A percentile compares a stretch with the other conserved stretches of the same genome.
These are phyloP conservation scores for Mizuhopecten yessoensis DNA, from an alignment of 1,140 invertebrate genomes.

Conservation along the genomic window DNA sequence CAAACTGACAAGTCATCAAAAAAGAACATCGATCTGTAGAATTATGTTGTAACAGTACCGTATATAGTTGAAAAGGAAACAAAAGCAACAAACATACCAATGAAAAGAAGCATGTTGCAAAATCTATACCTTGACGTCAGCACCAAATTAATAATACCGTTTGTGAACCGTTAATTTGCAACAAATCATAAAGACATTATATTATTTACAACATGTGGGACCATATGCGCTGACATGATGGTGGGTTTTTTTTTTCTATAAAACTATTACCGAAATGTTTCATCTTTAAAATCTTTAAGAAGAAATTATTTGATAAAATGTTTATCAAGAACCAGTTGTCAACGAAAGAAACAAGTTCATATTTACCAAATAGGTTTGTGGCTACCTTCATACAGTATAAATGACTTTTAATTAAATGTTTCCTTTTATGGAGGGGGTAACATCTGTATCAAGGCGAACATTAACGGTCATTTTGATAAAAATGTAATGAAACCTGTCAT, in stretches of 20 bases:
- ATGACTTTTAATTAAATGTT: constrained; percentile 28
- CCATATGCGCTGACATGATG: background rate
- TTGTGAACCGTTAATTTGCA: background rate
- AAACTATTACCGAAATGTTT: background rate
- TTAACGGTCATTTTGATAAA: background rate
- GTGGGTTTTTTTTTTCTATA: background rate
- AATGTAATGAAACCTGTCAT: constrained; percentile 26
- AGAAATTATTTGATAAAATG: background rate
- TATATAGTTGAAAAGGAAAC: too few relatives aligned
- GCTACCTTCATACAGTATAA: background rate
- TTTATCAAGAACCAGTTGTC: background rate
- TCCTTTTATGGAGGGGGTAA: background rate
- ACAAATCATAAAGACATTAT: background rate
- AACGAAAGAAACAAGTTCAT: background rate
- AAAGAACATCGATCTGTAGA: too few relatives aligned
- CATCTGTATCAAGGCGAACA: constrained; percentile 6
- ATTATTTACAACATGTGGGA: background rate
- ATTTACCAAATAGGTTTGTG: background rate
- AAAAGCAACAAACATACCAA: background rate
- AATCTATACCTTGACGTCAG: background rate
- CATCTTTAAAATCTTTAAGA: background rate
- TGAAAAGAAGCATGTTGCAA: background rate
- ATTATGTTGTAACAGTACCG: too few relatives aligned
- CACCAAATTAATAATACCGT: background rate
- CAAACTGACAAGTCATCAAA: too few relatives aligned